phyloP scores from a whole-genome alignment of 2,113 vertebrate species.

The Leptobrachium leishanense region DNA sequence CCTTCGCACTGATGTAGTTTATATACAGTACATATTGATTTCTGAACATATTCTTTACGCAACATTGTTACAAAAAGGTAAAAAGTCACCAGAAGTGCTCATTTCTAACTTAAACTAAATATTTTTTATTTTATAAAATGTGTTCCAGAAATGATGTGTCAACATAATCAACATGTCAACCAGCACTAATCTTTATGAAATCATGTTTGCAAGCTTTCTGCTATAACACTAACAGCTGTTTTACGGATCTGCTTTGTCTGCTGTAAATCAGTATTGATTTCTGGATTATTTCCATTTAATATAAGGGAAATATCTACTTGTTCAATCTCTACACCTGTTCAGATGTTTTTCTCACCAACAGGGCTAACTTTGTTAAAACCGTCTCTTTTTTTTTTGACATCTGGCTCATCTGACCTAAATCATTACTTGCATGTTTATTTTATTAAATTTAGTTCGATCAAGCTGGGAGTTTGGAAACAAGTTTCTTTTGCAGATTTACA shows the following conservation, averaged over 20 bases:
- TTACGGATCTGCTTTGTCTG: slow-evolving; percentile 63
- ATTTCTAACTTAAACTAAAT: too few species aligned
- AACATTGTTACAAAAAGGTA: too few species aligned
- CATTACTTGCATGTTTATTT: slow-evolving; percentile 27
- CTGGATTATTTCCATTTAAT: slow-evolving; percentile 52
- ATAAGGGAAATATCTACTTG: slow-evolving; percentile 28
- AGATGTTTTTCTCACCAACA: slow-evolving; percentile 44
- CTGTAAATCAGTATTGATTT: slow-evolving; percentile 46
- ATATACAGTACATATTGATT: too few species aligned
- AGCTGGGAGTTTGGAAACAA: slow-evolving; percentile 43
- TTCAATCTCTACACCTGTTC: slow-evolving; percentile 53
- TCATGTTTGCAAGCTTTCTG: slow-evolving; percentile 38
- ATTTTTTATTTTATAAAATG: too few species aligned
- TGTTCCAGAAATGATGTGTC: neutral
- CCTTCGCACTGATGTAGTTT: too few species aligned
- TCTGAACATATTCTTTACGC: too few species aligned
- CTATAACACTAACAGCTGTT: slow-evolving; percentile 60
- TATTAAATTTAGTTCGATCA: slow-evolving; percentile 51
- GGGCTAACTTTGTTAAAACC: slow-evolving; percentile 34
- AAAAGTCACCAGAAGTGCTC: too few species aligned
- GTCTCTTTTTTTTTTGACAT: slow-evolving; percentile 53
- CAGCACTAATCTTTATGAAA: neutral
- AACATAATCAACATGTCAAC: slow-evolving; percentile 5
- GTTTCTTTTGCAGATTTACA: slow-evolving; percentile 9
- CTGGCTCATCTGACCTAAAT: slow-evolving; percentile 52